Base-by-base conservation (phyloP, 2,888 invertebrate species). In the Alcis repandata region DNA sequence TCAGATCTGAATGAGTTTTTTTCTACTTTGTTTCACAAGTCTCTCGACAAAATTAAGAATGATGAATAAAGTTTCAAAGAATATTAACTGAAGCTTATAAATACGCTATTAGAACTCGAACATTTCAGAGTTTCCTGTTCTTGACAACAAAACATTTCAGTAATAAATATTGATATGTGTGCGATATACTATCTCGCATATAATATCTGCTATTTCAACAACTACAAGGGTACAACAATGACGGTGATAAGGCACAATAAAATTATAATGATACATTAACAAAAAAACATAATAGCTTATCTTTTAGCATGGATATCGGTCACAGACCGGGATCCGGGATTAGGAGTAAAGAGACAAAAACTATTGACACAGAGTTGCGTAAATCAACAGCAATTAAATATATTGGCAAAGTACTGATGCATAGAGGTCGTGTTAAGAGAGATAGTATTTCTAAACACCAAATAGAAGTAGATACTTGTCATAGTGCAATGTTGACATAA, bases 401-500 rank as follows among this genome's bases (percentile, higher is more conserved):
- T 27, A 27, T 45, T 56, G 22, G 45, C 53, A 60, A 43, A 46
- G 41, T 17, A 13, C 27, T 13, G 33, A 45, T 15, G 20, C 6
- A 10, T n/a, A 57, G 38, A 57, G 43, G 51, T 52, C 57, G 38
- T 32, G 10, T 36, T 17, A 11, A 48, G 2, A 48, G 6, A 36
- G 56, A 63, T 57, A 57, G 33, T 27, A 22, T 7, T 43, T n/a
- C 46, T 33, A 54, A 22, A 40, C 38, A 46, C 27, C 17, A 19
- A 10, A 41, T 32, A 38, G 17, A 15, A 48, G 33, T 41, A 4
- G 73, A 73, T 71, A 74, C 68, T 71, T 69, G 71, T 54, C 68
- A 59, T 41, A 53, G 19, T 22, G 33, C 46, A 15, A 63, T 79
- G 72, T 79, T 79, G 75, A 80, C 77, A 73, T 20, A 71, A 54